Percentiles rank a stretch among this genome's conserved stretches.
Conservation (phyloP, 2,797 vertebrate species). For the Phoebastria nigripes region DNA sequence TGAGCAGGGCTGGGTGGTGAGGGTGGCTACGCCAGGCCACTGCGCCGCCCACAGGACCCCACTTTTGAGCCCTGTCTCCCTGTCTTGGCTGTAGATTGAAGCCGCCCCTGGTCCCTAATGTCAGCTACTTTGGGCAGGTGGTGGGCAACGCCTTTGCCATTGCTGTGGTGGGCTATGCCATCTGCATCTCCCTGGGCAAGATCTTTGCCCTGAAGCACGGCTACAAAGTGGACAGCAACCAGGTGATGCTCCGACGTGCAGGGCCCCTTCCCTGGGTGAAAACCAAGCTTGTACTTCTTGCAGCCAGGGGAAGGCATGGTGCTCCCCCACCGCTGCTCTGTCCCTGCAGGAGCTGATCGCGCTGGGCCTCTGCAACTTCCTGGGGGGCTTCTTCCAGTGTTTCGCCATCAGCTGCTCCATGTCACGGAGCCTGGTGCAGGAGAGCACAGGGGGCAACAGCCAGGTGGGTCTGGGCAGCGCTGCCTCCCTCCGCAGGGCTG, state of each 20-base stretch:
- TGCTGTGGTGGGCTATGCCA: constrained; percentile 90
- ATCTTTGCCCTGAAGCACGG: constrained; percentile 94
- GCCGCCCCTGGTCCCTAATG: constrained; percentile 74
- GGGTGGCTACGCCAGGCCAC: not conserved
- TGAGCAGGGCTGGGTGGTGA: constrained; percentile 52
- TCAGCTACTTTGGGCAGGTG: constrained; percentile 77
- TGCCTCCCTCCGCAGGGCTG: fast-evolving
- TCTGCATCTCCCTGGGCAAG: constrained; percentile 93
- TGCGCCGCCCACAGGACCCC: fast-evolving
- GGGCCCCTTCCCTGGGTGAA: not conserved
- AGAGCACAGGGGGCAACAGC: constrained; percentile 91
- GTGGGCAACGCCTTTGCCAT: constrained; percentile 91
- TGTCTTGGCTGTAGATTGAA: constrained; percentile 76
- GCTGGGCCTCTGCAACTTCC: constrained; percentile 87
- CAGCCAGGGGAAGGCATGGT: not conserved
- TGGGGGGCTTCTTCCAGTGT: constrained; percentile 91
- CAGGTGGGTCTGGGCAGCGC: constrained; percentile 77
- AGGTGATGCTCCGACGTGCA: constrained; percentile 65
- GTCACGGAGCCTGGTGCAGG: constrained; percentile 94
- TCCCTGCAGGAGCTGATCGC: constrained; percentile 89
- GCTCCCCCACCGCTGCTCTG: not conserved
- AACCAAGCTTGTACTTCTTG: not conserved
- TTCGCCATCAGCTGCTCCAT: constrained; percentile 93
- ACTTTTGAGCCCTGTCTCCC: not conserved
- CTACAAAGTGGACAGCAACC: constrained; percentile 95